Evolutionary conservation across 1,140 invertebrate genomes (phyloP).

Genomic region (Brachionus angularis): DNA sequence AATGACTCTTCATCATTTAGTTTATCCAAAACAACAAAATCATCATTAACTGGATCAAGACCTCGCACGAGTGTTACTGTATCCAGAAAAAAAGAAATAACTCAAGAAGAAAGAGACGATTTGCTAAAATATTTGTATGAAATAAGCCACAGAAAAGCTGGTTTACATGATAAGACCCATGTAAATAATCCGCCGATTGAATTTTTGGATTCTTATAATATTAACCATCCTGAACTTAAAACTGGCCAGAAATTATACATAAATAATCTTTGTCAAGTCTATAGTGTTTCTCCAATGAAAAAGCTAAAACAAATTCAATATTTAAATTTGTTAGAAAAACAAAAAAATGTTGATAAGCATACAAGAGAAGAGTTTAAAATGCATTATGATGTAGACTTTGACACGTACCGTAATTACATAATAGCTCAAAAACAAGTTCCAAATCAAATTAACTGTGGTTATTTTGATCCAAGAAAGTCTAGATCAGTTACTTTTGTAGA

Average conservation of each 20-base stretch:
- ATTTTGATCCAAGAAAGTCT: background rate
- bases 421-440: background rate
- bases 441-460: constrained; percentile 21
- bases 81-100: background rate
- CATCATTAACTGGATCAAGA: background rate
- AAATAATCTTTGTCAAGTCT: constrained; percentile 15
- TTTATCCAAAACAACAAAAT: constrained; percentile 23
- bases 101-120: background rate
- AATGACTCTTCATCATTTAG: constrained; percentile 1
- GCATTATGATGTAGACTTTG: constrained; percentile 30
- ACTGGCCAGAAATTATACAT: constrained; percentile 20
- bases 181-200: constrained; percentile 19
- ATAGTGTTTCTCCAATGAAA: constrained; percentile 17
- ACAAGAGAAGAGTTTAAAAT: constrained; percentile 18
- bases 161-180: constrained; percentile 17
- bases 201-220: constrained; percentile 6
- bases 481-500: too few relatives aligned
- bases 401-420: background rate
- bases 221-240: constrained; percentile 18
- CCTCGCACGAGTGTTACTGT: background rate
- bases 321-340: background rate
- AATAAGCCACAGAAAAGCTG: background rate
- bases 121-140: constrained; percentile 11
- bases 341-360: constrained; percentile 5
- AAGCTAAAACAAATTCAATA: constrained; percentile 22